These are phyloP conservation scores for Sesamia nonagrioides DNA, from an alignment of 1,140 invertebrate genomes.

Conservation along the genomic window DNA sequence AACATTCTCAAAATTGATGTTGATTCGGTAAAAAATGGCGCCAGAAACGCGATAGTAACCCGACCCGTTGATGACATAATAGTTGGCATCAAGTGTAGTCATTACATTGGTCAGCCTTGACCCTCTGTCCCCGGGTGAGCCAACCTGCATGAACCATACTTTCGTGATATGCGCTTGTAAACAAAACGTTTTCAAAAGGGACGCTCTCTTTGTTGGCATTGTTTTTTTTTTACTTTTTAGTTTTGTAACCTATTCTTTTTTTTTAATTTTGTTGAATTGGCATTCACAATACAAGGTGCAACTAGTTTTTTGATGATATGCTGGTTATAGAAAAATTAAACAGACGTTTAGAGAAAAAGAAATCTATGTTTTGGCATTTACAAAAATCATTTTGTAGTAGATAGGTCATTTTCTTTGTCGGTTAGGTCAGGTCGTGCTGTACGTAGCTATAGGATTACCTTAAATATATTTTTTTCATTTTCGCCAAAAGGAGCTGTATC, in stretches of 20 bases:
- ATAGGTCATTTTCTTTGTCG: too few species aligned
- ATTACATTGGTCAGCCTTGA: constrained; percentile 57
- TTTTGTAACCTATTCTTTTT: constrained; percentile 7
- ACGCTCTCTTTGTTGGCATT: constrained; percentile 5
- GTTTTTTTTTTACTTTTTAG: neutral
- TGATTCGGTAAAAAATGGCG: neutral
- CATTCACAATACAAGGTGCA: neutral
- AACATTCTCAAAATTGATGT: neutral
- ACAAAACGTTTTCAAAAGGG: constrained; percentile 37
- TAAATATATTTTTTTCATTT: too few species aligned
- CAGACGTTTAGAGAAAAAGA: neutral
- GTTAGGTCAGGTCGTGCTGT: too few species aligned
- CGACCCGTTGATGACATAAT: constrained; percentile 56
- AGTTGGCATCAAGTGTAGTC: constrained; percentile 51
- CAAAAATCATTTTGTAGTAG: too few species aligned
- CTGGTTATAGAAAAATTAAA: neutral
- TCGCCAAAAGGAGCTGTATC: too few species aligned
- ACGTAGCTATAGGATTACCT: too few species aligned
- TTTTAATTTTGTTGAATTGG: neutral
- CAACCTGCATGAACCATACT: constrained; percentile 53
- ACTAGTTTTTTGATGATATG: constrained; percentile 7
- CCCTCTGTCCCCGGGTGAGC: constrained; percentile 55
- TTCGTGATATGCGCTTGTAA: constrained; percentile 46
- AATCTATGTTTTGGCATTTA: neutral
- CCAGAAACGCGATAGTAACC: constrained; percentile 10